Base-by-base conservation (phyloP, 1,140 invertebrate genomes). In the Sitophilus oryzae region DNA sequence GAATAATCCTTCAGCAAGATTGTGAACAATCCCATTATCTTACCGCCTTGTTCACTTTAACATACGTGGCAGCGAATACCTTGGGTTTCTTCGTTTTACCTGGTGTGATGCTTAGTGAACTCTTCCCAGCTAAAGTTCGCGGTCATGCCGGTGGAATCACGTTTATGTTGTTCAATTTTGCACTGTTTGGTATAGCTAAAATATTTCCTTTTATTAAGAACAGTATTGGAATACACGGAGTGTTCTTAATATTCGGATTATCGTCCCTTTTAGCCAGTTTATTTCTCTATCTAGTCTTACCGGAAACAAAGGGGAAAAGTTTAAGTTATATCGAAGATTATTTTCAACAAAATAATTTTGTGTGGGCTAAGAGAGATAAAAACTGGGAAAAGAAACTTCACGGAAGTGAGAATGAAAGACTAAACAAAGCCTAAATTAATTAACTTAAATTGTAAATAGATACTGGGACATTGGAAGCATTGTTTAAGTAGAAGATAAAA, bases 321-420 rank as follows among this genome's bases (percentile, higher is more conserved):
- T 72, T 91, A 47, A 79, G 86, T 52, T 83, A 93, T 74, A 89
- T 92, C 52, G 84, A 88, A 71, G 82, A 86, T 68, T 86, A 87
- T 66, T 88, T 86, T 65, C 74, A 81, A 61, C 80, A 80, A 54
- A 68, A 77, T 11, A 84, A 83, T 59, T 71, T 82, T 19, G 43
- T 61, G n/a, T 64, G 62, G 62, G 35, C 45, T 15, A 43, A 36
- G 5, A 59, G 56, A 15, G 55, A 58, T 11, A 58, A 36, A 46
- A 47, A 49, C 21, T 40, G 41, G 45, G 55, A 49, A 25, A 46
- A 50, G 3, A 61, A 61, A 41, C 14, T 37, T 16, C 34, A 49
- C 34, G 22, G 15, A 11, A 51, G 16, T n/a, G 41, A 48, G 40
- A 53, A n/a, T 11, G 37, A 44, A 25, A 44, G 14, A 15, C 22